phyloP scores from a whole-genome alignment of 2,888 invertebrate genomes.

The Drosophila anomalata region DNA sequence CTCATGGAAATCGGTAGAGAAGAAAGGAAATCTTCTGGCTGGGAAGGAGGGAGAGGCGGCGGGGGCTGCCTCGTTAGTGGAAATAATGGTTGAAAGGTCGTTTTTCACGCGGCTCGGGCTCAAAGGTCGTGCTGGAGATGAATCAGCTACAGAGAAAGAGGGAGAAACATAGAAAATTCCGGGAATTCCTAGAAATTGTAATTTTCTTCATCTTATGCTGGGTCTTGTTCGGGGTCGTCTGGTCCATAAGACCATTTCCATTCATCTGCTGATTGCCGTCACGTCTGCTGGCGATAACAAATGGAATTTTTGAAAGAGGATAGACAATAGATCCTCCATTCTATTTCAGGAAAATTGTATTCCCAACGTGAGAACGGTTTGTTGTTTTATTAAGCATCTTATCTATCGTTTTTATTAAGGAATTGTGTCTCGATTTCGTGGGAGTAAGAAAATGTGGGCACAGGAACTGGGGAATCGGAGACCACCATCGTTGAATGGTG shows the following conservation, averaged over 20 bases:
- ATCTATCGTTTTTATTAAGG: slow-evolving; percentile 61
- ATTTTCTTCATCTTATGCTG: slow-evolving; percentile 53
- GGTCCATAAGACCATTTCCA: slow-evolving; percentile 53
- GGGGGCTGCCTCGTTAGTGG: slow-evolving; percentile 73
- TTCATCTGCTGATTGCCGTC: slow-evolving; percentile 70
- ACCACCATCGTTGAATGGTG: slow-evolving; percentile 31
- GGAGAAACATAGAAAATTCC: slow-evolving; percentile 19
- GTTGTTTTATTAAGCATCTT: slow-evolving; percentile 64
- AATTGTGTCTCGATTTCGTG: slow-evolving; percentile 54
- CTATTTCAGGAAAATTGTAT: slow-evolving; percentile 41
- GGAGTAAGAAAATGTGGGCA: slow-evolving; percentile 46
- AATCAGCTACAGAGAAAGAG: slow-evolving; percentile 56
- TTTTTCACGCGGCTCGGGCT: slow-evolving; percentile 74
- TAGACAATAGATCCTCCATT: slow-evolving; percentile 46
- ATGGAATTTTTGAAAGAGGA: slow-evolving; percentile 31
- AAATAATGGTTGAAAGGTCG: slow-evolving; percentile 75
- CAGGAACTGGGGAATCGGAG: neutral
- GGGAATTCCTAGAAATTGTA: slow-evolving; percentile 69
- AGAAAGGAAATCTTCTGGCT: slow-evolving; percentile 3
- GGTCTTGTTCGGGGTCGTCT: slow-evolving; percentile 28
- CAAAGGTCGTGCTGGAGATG: slow-evolving; percentile 71
- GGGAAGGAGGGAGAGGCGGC: slow-evolving; percentile 17
- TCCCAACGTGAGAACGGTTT: slow-evolving; percentile 65
- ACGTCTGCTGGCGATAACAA: slow-evolving; percentile 66
- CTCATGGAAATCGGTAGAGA: slow-evolving; percentile 55